Base-by-base conservation (phyloP, 2,888 invertebrate genomes). In the Pachycephus smyrnensis region DNA sequence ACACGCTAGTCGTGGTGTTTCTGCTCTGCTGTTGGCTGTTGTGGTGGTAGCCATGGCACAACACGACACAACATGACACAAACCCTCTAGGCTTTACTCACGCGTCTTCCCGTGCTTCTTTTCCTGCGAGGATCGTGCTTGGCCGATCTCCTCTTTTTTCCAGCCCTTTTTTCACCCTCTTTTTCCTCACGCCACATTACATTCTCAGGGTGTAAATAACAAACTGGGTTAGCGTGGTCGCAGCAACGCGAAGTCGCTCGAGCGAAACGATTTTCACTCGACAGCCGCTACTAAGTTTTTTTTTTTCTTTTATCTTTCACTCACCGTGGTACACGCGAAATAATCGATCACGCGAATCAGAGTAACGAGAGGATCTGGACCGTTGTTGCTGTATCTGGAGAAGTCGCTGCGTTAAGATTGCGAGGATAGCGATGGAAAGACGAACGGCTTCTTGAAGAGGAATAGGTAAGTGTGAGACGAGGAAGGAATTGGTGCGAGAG, bases 361-460 rank as follows among this genome's bases (percentile, higher is more conserved):
- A 23, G 2, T 23, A 23, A 23, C 55, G 55, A 9, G 55, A 23
- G 55, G 55, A 23, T 23, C 55, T 23, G 55, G 55, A 55, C 55
- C 55, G 9, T 2, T 6, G 55, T 23, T 23, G 55, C 23, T 55
- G 9, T 9, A 55, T 55, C 55, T 1, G 23, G 9, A 55, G 1
- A 55, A 55, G 55, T 55, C 23, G 23, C 9, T 55, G 55, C 23
- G 23, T 2, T 4, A 55, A 55, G 55, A 55, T 55, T 23, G 23
- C 2, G 9, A 23, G 69, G 78, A 84, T 77, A 79, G 80, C 75
- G 79, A 76, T 69, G 40, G 75, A n/a, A 74, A 35, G 68, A 75
- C 32, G 75, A 75, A 36, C 12, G 68, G 77, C 33, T 40, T 74
- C 36, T 37, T 23, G 36, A 33, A 12, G 37, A 37, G 37, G 11